These are phyloP conservation scores for Phalanger gymnotis DNA, from an alignment of 2,797 vertebrate species.

Conservation along the genomic window DNA sequence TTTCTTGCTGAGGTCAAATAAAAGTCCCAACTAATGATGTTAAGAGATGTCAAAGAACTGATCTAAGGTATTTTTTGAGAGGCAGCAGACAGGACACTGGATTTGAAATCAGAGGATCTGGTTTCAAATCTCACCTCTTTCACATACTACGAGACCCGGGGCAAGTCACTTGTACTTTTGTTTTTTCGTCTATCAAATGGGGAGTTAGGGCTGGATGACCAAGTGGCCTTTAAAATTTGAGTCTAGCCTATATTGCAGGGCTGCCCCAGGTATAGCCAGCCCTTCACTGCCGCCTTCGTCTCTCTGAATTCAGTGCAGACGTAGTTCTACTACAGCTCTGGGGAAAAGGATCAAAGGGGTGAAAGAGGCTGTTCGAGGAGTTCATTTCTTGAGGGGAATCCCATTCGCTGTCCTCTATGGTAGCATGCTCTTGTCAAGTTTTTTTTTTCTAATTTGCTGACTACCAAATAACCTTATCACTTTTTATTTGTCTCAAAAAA, in stretches of 20 bases:
- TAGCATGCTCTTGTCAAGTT: background rate
- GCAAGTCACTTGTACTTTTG: background rate
- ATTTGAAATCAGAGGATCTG: background rate
- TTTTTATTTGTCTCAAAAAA: conserved; percentile 46
- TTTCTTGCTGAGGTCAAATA: conserved; percentile 75
- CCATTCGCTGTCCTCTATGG: background rate
- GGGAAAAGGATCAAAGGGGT: background rate
- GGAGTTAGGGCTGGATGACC: background rate
- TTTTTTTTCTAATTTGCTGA: background rate
- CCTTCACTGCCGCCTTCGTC: background rate
- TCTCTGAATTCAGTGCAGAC: background rate
- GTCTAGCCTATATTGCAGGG: background rate
- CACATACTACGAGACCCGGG: background rate
- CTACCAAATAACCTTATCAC: background rate
- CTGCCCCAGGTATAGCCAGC: background rate
- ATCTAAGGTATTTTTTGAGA: background rate
- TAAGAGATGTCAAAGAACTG: background rate
- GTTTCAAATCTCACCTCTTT: background rate
- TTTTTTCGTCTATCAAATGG: background rate
- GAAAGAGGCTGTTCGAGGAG: background rate
- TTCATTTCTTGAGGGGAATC: background rate
- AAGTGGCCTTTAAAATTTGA: background rate
- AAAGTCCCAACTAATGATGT: conserved; percentile 56
- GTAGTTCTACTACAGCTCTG: background rate
- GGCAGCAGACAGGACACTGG: background rate